Evolutionary conservation across 1,140 invertebrate genomes (phyloP).

Genomic region (Drosophila bocki): DNA sequence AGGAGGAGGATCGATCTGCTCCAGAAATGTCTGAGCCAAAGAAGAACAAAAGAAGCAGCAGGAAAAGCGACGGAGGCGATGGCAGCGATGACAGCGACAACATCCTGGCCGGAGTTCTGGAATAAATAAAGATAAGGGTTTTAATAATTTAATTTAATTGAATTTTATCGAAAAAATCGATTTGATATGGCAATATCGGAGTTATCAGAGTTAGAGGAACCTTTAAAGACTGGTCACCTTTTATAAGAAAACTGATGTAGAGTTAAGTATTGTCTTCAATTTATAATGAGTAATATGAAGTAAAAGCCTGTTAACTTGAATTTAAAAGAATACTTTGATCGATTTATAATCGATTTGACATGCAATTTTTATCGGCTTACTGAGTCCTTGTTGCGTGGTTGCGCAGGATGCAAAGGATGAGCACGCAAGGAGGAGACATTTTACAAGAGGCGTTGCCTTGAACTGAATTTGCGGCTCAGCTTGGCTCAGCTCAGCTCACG

Average conservation of each 20-base stretch:
- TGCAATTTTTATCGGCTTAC: not conserved
- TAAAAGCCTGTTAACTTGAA: too few species aligned
- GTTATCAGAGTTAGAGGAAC: too few species aligned
- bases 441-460: constrained; percentile 67
- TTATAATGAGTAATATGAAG: too few species aligned
- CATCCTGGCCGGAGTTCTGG: constrained; percentile 44
- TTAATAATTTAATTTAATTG: not conserved
- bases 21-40: constrained; percentile 1
- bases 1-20: constrained; percentile 24
- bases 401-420: constrained; percentile 2
- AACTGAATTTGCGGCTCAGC: constrained; percentile 61
- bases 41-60: constrained; percentile 18
- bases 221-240: too few species aligned
- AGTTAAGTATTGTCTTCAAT: too few species aligned
- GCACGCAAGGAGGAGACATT: constrained; percentile 19
- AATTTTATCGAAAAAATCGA: not conserved
- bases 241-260: too few species aligned
- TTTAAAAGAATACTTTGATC: not conserved
- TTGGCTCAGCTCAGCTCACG: constrained; percentile 15
- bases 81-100: constrained; percentile 59
- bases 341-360: not conserved
- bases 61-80: constrained; percentile 31
- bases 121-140: not conserved
- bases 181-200: too few species aligned
- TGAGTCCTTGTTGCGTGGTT: too few species aligned